Conservation (phyloP, 2,113 vertebrate genomes). For the Aphyosemion australe region DNA sequence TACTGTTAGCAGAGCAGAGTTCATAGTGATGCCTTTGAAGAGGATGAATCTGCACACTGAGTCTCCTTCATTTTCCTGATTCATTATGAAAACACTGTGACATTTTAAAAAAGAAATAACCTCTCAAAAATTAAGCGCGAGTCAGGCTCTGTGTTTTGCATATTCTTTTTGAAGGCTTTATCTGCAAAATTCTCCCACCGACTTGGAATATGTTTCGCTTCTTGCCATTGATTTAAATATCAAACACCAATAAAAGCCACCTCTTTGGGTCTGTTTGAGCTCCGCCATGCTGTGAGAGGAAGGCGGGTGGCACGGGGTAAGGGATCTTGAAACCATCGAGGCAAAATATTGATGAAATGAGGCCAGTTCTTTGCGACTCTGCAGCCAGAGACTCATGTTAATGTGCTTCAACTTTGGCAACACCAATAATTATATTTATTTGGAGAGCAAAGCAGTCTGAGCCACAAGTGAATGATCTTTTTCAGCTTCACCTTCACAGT, state of each 20-base stretch:
- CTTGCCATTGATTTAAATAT: slow-evolving; percentile 74
- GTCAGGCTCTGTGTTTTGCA: slow-evolving; percentile 1
- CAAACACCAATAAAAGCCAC: slow-evolving; percentile 67
- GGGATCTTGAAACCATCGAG: slow-evolving; percentile 59
- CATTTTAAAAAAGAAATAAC: slow-evolving; percentile 29
- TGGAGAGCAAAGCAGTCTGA: slow-evolving; percentile 25
- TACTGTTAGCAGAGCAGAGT: slow-evolving; percentile 36
- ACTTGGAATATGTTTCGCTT: slow-evolving; percentile 40
- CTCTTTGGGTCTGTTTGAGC: slow-evolving; percentile 64
- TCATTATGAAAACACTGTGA: slow-evolving; percentile 58
- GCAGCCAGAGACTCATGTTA: slow-evolving; percentile 45
- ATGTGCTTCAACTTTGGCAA: slow-evolving; percentile 58
- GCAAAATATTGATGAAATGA: slow-evolving; percentile 69
- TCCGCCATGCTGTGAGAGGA: slow-evolving; percentile 56
- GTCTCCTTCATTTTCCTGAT: slow-evolving; percentile 29
- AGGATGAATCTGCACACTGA: slow-evolving; percentile 21
- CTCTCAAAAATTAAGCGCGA: slow-evolving; percentile 40
- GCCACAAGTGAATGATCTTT: slow-evolving; percentile 30
- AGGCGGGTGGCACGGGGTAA: slow-evolving; percentile 47
- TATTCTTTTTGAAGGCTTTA: slow-evolving; percentile 43
- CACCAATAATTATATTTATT: slow-evolving; percentile 43
- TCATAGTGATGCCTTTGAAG: slow-evolving; percentile 39
- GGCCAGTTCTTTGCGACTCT: slow-evolving; percentile 52
- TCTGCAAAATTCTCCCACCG: slow-evolving; percentile 31
- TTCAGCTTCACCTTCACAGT: slow-evolving; percentile 17